Evolutionary conservation across 37 sponge, comb jelly and placozoan genomes (phyloP), one percentile per base, ranked within the genome.

Genomic region (Tethya wilhelma): DNA sequence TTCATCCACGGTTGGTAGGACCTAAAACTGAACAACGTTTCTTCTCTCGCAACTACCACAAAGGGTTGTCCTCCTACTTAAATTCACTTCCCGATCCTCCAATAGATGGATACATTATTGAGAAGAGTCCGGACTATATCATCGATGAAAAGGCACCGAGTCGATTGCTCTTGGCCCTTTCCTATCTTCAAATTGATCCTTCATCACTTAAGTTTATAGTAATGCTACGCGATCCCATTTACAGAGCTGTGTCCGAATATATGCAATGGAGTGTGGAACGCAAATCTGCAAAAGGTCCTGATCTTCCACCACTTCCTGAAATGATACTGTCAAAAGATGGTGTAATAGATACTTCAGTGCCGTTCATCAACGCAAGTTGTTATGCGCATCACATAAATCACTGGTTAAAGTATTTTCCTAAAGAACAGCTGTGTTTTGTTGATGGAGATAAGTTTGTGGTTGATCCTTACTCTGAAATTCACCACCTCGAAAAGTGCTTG

Each of bases 61-160:
- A 74, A 33, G 89, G 93, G 26, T 43, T 95, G 3, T 14, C 17
- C 12, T 78, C 69, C 69, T 95, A 95, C 65, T 31, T 95, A 43
- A 34, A 20, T 4, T 37, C 65, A 22, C 40, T 95, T 34, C 96
- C 96, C 4, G 26, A 41, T 31, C 71, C 78, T 8, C 19, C 59
- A 2, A 33, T 22, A 22, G 66, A 66, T 19, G 75, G 31, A 29
- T 39, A 39, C 23, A 60, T 69, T 11, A 82, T 83, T 1, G 96
- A 95, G 56, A 95, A 95, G 69, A 95, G 96, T 65, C 96, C 96
- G 8, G 72, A 84, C 38, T 95, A 95, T 42, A 79, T 95, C 32
- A 81, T 78, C 38, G 2, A 74, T 7, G 74, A 68, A 1, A 26
- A 56, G 14, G 79, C 76, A 26, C 79, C 84, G 0, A 31, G 6